Base-by-base conservation (phyloP, 1,140 invertebrate genomes). In the Monomorium pharaonis region DNA sequence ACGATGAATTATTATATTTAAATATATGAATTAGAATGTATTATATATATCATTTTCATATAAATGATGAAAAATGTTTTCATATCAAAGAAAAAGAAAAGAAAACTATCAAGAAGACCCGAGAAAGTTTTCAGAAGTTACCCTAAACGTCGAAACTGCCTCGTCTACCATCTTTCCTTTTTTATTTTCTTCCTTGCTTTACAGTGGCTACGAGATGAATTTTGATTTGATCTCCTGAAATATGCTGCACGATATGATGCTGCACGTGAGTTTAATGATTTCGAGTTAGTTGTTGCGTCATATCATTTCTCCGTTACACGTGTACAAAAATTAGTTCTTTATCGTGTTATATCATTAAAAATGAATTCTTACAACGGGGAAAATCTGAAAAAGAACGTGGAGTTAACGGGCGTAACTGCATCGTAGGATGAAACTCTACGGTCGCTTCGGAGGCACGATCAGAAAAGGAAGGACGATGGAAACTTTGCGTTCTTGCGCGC, bases 121-220 rank as follows among this genome's bases (percentile, higher is more conserved):
- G 10, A 54, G n/a, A 5, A 37, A 37, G 37, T 12, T 33, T 18
- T 63, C 27, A 30, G 56, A 70, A 69, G 49, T 69, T 81, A 51
- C 16, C 14, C 18, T 30, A 60, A 49, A 69, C 21, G 24, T 75
- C 69, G 33, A 47, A 30, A 47, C 56, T 84, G 42, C 37, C 86
- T 80, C 86, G 74, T 87, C 74, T 54, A 86, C 86, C 63, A 87
- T 78, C 49, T 80, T 69, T 69, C 14, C 33, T 65, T 49, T 65
- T 33, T 65, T 30, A 54, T 87, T 78, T 85, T 51, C 65, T 78
- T 63, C 62, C 69, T 60, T 62, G 37, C 62, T 42, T 72, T 83
- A 58, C 42, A 5, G 10, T 70, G 47, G 30, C 14, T 10, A 33
- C 24, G 33, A 74, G n/a, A 54, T 74, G 42, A 83, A 83, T 83